These are phyloP conservation scores for Luperina testacea DNA, from an alignment of 2,888 invertebrate genomes.

Conservation along the genomic window DNA sequence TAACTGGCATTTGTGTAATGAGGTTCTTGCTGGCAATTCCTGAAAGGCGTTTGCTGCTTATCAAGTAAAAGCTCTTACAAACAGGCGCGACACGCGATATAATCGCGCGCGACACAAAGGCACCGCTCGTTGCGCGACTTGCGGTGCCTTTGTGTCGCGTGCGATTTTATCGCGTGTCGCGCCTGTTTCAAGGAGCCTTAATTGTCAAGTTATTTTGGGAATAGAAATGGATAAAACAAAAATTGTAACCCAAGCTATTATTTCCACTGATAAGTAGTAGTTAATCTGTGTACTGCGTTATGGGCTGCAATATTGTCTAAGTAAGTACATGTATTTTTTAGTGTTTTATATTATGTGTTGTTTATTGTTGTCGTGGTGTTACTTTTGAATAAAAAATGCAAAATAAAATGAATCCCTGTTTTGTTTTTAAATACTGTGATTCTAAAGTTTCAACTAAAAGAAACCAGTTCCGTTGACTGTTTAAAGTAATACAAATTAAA, in stretches of 20 bases:
- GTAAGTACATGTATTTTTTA: neutral
- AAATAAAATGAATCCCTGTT: neutral
- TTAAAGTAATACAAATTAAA: neutral
- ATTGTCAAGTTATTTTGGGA: neutral
- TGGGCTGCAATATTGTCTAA: neutral
- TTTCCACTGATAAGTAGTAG: neutral
- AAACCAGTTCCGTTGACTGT: neutral
- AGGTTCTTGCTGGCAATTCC: neutral
- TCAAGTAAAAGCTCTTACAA: too few relatives aligned
- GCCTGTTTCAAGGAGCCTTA: neutral
- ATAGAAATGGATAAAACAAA: neutral
- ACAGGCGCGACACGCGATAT: too few relatives aligned
- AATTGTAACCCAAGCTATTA: neutral
- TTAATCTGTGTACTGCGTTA: neutral
- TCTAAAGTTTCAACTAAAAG: neutral
- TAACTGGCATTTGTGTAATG: constrained; percentile 1
- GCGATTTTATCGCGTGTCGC: too few relatives aligned
- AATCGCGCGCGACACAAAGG: too few relatives aligned
- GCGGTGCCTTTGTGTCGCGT: too few relatives aligned
- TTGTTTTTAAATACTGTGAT: neutral
- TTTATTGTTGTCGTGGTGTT: neutral
- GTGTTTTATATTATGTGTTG: neutral
- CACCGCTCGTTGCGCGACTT: too few relatives aligned
- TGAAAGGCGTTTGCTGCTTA: neutral
- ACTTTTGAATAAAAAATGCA: neutral